Evolutionary conservation across 92 coral and sea anemone species (phyloP), one percentile per base, ranked within the genome.

Genomic region (Zoanthus solanderi): DNA sequence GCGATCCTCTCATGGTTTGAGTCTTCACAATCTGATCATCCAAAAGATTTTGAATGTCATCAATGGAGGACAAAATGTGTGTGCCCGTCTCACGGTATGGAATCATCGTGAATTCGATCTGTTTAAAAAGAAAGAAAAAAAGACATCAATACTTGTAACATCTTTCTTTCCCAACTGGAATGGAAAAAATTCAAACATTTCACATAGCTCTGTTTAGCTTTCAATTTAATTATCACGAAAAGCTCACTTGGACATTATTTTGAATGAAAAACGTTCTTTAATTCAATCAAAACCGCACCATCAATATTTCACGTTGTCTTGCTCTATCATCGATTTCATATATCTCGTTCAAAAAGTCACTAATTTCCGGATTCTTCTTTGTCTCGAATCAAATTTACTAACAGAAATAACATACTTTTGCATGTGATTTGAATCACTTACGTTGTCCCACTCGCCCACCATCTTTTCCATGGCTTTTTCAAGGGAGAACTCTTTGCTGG

Each of bases 381-480:
- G 56, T 50, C 42, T 37, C 42, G 4, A 37, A 37, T 37, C 42
- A 37, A 37, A 37, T 37, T 37, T 37, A 37, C 42, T 37, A 37
- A 37, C 12, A 50, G 56, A 50, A 50, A 50, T 11, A 50, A 50
- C 12, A 37, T 11, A 7, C 1, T 7, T 50, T 50, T 50, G 56
- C 7, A 45, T 58, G 15, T 53, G 28, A 60, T 32, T 23, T 47
- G 18, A n/a, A 4, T 18, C 17, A 80, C 94, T 52, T 72, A 97
- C 99, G 78, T 92, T 94, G 77, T 97, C 99, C 99, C 99, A 97
- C 84, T 97, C 99, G 30, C 93, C 89, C 11, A 95, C 98, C 99
- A 97, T 97, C 94, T 95, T 97, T 87, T 97, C 99, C 99, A 97
- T 97, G 78, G 99, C 99, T 90, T 97, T 97, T 84, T 97, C 99